phyloP scores from a whole-genome alignment of 37 sponge, comb jelly and placozoan species.

The Chondrosia reniformis region DNA sequence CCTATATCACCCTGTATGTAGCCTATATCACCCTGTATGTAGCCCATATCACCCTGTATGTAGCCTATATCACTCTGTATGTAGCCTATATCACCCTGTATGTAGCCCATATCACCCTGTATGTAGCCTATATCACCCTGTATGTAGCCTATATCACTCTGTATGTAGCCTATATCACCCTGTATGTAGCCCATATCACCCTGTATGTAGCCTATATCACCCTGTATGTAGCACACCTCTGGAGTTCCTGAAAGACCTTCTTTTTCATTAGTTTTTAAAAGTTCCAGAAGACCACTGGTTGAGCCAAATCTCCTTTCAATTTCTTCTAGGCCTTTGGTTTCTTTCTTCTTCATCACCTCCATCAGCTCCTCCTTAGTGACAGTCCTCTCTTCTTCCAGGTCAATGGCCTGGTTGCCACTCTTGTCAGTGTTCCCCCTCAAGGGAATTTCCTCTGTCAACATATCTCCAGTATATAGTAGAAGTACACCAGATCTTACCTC shows the following conservation, averaged over 20 bases:
- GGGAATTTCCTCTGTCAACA: no score
- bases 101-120: not conserved
- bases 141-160: not conserved
- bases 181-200: not conserved
- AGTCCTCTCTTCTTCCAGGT: no score
- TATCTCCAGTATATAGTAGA: no score
- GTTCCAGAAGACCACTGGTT: not conserved
- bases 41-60: not conserved
- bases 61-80: not conserved
- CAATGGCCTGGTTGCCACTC: no score
- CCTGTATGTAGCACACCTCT: not conserved
- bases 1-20: not conserved
- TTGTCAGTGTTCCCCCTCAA: no score
- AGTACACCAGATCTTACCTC: no score
- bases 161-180: not conserved
- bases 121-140: not conserved
- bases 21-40: no score
- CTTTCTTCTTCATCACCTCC: slow-evolving; percentile 8
- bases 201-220: not conserved
- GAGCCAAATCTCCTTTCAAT: not conserved
- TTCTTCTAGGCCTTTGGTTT: not conserved
- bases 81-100: not conserved
- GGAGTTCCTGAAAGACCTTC: not conserved
- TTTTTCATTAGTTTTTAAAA: not conserved
- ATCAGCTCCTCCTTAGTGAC: slow-evolving; percentile 5